Conservation (phyloP, 2,113 vertebrate species). For the Telmatochromis brichardi region DNA sequence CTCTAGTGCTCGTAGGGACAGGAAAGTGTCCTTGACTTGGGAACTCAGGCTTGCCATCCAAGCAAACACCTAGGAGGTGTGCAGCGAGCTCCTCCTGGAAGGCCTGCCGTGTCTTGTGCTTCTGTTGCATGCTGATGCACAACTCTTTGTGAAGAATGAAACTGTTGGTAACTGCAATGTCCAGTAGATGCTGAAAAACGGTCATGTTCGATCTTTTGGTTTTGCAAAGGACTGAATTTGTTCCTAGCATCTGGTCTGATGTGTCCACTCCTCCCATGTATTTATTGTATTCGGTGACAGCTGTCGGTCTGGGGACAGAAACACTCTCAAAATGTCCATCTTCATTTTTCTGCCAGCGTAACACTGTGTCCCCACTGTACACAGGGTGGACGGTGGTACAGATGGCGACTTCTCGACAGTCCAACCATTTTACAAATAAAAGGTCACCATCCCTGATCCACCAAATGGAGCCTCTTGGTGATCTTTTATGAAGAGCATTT, state of each 20-base stretch:
- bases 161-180: not conserved
- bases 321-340: not conserved
- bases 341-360: not conserved
- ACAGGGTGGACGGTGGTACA: not conserved
- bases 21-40: not conserved
- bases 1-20: not conserved
- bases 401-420: not conserved
- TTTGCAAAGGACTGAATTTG: not conserved
- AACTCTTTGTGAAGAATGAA: not conserved
- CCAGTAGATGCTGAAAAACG: fast-evolving
- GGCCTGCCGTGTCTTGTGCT: not conserved
- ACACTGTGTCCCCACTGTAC: not conserved
- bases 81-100: not conserved
- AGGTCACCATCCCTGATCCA: not conserved
- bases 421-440: not conserved
- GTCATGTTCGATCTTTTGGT: not conserved
- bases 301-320: not conserved
- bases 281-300: not conserved
- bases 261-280: not conserved
- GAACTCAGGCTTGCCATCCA: not conserved
- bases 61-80: not conserved
- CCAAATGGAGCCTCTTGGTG: not conserved
- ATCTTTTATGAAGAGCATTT: not conserved
- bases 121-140: not conserved
- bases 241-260: not conserved